Evolutionary conservation across 1,140 invertebrate genomes (phyloP).

Genomic region (Diuraphis noxia): DNA sequence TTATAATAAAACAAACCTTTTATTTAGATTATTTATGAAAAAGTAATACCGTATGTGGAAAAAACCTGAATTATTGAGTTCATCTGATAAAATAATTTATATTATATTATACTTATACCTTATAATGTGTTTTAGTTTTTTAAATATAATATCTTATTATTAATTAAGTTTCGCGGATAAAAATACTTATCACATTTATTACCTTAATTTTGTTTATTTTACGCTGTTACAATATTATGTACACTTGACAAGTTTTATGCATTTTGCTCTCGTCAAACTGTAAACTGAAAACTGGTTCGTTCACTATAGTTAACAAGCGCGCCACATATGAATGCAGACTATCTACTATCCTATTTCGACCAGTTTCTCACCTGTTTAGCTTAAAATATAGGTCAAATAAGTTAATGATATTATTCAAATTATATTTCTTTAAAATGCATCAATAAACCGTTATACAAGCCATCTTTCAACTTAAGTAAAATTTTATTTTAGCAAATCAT

Average conservation of each 20-base stretch:
- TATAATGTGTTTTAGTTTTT: not conserved
- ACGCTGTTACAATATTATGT: not conserved
- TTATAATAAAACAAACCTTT: not conserved
- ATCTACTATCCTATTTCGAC: not conserved
- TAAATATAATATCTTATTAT: not conserved
- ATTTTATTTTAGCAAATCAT: not conserved
- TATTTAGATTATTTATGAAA: not conserved
- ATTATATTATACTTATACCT: not conserved
- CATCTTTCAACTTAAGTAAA: not conserved
- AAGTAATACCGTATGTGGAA: not conserved
- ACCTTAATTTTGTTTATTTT: not conserved
- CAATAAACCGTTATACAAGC: not conserved
- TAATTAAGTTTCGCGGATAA: not conserved
- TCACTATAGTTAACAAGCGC: not conserved
- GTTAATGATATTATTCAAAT: not conserved
- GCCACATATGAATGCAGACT: not conserved
- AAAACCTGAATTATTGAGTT: not conserved
- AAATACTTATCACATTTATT: not conserved
- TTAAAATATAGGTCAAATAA: constrained; percentile 15
- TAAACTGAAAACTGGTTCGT: constrained; percentile 14
- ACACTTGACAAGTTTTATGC: not conserved
- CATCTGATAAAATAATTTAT: not conserved
- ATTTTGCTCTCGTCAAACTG: not conserved
- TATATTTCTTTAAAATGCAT: not conserved
- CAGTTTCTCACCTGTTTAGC: not conserved